Evolutionary conservation across 1,140 invertebrate species (phyloP), one percentile per base, ranked within the genome.

Genomic region (Nasonia vitripennis): DNA sequence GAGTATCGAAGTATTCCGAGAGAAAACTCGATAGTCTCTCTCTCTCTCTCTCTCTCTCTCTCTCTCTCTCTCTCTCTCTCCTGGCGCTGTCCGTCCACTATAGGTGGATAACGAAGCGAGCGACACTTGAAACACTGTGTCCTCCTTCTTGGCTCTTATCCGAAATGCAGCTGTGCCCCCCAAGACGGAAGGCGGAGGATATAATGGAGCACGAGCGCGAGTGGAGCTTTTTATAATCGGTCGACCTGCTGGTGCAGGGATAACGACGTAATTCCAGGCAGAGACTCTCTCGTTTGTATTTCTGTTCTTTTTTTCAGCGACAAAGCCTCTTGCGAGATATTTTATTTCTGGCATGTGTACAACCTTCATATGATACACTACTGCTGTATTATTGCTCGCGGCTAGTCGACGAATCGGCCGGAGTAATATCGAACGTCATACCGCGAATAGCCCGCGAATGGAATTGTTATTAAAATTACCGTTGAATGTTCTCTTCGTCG

Each of bases 1-100:
- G 48, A 70, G 79, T 86, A 88, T 89, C 86, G 83, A 75, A 75
- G 86, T 73, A 86, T 87, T 86, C 83, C 83, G 27, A 27, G 10
- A 71, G 75, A 84, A 67, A 74, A 73, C 83, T 84, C 83, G 68
- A 79, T 84, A 67, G 82, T 70, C 55, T 14, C 55, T 68, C 17
- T 81, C 41, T 14, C 67, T 11, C 1, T 4, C 2, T 27, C 27
- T 27, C 27, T 27, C 27, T 27, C 27, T 27, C 27, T 27, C 27
- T 27, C 27, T 27, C 27, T 27, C 27, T 27, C 27, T 70, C 55
- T 14, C 55, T 68, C 17, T 74, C 41, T 14, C 0, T 7, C 4
- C 55, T 62, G 55, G 41, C 41, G 27, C 27, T 27, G 27, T 45
- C 55, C n/a, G 55, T 62, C 55, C 55, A 62, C 55, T 20, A 3